Percentiles rank a stretch among this genome's conserved stretches.
These are phyloP conservation scores for Entelurus aequoreus DNA, from an alignment of 2,113 vertebrate species.

Conservation along the genomic window DNA sequence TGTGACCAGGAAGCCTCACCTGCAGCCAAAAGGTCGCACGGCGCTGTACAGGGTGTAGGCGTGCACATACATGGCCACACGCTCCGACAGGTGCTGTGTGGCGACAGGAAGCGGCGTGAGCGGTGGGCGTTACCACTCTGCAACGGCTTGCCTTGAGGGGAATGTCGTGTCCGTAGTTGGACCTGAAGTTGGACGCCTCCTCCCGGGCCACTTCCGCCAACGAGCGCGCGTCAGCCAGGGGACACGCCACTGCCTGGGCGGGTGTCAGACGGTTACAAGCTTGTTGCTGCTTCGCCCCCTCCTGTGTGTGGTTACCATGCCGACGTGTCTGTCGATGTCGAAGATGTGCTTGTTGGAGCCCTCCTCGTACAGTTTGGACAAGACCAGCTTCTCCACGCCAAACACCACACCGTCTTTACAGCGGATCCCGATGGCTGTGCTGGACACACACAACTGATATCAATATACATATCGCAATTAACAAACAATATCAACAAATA, in stretches of 20 bases:
- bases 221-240: constrained; percentile 91
- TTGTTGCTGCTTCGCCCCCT: no score
- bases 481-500: no score
- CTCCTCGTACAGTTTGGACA: constrained; percentile 97
- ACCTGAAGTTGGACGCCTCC: constrained; percentile 94
- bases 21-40: constrained; percentile 98
- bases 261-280: background rate
- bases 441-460: constrained; percentile 39
- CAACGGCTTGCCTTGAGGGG: constrained; percentile 81
- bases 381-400: constrained; percentile 94
- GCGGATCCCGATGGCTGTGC: constrained; percentile 94
- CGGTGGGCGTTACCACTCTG: background rate
- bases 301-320: constrained; percentile 80
- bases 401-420: constrained; percentile 98
- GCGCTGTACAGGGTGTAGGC: constrained; percentile 98
- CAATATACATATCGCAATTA: no score
- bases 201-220: constrained; percentile 93
- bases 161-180: constrained; percentile 95
- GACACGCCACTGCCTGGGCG: constrained; percentile 88
- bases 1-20: constrained; percentile 63
- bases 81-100: constrained; percentile 86
- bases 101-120: background rate
- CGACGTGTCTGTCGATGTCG: constrained; percentile 94
- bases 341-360: constrained; percentile 98
- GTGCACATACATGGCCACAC: constrained; percentile 98